Percentiles rank a stretch among this genome's conserved stretches.
These are phyloP conservation scores for Tortrix viridana DNA, from an alignment of 2,888 invertebrate genomes.

Conservation along the genomic window DNA sequence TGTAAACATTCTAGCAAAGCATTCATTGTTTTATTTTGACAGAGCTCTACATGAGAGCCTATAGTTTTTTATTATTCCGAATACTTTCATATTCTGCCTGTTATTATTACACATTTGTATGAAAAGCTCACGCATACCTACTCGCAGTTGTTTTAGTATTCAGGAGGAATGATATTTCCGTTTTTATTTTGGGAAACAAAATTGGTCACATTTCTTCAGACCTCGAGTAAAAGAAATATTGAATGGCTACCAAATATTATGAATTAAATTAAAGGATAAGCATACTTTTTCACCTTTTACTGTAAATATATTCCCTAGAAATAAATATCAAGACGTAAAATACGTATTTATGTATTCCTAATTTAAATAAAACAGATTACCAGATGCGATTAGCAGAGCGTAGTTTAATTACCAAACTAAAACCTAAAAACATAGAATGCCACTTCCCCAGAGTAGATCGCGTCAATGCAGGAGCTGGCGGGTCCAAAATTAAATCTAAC, in stretches of 20 bases:
- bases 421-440: conserved; percentile 1
- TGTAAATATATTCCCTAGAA: no score
- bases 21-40: conserved; percentile 17
- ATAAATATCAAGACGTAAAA: no score
- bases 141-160: background rate
- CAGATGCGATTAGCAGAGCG: no score
- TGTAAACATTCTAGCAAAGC: no score
- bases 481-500: conserved; percentile 35
- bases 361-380: no score
- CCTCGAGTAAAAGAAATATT: no score
- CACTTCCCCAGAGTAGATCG: conserved; percentile 14
- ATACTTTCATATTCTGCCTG: conserved; percentile 53
- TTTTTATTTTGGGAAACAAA: background rate
- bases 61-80: conserved; percentile 53
- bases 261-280: no score
- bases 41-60: conserved; percentile 7
- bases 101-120: conserved; percentile 61
- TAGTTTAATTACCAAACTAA: no score
- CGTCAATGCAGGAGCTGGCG: conserved; percentile 23
- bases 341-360: no score
- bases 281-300: no score
- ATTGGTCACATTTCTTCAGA: background rate
- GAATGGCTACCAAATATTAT: no score
- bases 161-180: background rate
- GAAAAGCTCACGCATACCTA: conserved; percentile 46